phyloP scores from a whole-genome alignment of 64 coral and sea anemone genomes.

The Platygyra sinensis region DNA sequence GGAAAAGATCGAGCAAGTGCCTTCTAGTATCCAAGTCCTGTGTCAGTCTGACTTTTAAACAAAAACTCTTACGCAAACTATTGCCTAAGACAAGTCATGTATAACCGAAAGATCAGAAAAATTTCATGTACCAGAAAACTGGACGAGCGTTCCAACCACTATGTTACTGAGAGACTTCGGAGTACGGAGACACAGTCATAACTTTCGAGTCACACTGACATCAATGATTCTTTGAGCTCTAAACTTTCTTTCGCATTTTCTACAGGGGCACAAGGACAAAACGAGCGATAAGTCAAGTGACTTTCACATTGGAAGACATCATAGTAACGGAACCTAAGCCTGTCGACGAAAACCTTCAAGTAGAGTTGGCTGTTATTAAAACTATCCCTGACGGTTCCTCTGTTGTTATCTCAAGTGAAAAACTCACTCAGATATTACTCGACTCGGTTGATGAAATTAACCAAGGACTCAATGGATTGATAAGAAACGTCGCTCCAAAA shows the following conservation, averaged over 20 bases:
- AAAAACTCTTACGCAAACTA: no score
- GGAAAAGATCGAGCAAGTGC: no score
- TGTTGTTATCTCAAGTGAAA: neutral
- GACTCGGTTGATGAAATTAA: neutral
- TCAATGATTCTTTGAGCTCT: no score
- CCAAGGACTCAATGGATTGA: neutral
- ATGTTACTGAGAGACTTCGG: no score
- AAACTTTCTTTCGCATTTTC: neutral
- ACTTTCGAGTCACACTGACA: no score
- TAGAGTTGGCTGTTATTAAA: constrained; percentile 23
- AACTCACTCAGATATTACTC: neutral
- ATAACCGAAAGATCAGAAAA: no score
- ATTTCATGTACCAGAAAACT: no score
- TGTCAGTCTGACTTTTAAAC: no score
- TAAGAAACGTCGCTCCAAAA: neutral
- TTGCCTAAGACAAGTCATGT: no score
- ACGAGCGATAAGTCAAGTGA: neutral
- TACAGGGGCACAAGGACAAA: neutral
- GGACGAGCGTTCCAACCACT: no score
- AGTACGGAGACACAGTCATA: no score
- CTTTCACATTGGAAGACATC: neutral
- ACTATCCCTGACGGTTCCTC: neutral
- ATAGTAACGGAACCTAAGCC: neutral
- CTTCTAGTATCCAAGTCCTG: no score
- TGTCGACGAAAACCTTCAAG: neutral